Evolutionary conservation across 1,140 invertebrate genomes (phyloP).

Genomic region (Gryllus bimaculatus): DNA sequence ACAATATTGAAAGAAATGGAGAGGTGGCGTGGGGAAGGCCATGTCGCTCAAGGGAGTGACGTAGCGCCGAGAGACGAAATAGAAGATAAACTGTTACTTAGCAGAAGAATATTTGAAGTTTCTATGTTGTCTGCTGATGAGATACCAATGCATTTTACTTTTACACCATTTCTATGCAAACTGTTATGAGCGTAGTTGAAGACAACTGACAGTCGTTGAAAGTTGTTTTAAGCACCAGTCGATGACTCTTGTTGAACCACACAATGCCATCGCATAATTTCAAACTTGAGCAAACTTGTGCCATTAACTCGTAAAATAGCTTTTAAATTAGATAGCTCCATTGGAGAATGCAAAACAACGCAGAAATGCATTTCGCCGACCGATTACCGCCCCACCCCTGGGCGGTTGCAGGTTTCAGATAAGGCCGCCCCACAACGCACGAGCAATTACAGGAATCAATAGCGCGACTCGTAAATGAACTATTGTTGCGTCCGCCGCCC

Average conservation of each 20-base stretch:
- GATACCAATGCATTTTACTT: too few species aligned
- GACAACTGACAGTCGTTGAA: too few species aligned
- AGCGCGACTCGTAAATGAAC: neutral
- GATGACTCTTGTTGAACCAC: neutral
- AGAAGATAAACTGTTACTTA: too few species aligned
- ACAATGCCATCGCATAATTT: neutral
- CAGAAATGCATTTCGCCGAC: neutral
- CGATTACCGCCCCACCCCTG: neutral
- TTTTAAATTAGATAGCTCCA: neutral
- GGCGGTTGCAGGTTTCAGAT: neutral
- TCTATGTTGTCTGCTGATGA: too few species aligned
- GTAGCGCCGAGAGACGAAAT: too few species aligned
- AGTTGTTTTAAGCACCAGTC: neutral
- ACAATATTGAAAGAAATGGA: too few species aligned
- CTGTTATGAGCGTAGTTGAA: too few species aligned
- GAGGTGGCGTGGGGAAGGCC: too few species aligned
- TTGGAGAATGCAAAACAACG: neutral
- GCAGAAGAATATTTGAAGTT: too few species aligned
- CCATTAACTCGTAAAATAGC: constrained; percentile 4
- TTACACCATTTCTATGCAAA: too few species aligned
- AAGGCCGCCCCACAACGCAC: neutral
- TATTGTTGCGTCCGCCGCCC: neutral
- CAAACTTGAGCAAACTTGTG: neutral
- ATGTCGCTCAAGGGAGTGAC: too few species aligned
- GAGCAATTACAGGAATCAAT: neutral